Conservation (phyloP, 2,113 vertebrate species). For the Trematomus loennbergii region DNA sequence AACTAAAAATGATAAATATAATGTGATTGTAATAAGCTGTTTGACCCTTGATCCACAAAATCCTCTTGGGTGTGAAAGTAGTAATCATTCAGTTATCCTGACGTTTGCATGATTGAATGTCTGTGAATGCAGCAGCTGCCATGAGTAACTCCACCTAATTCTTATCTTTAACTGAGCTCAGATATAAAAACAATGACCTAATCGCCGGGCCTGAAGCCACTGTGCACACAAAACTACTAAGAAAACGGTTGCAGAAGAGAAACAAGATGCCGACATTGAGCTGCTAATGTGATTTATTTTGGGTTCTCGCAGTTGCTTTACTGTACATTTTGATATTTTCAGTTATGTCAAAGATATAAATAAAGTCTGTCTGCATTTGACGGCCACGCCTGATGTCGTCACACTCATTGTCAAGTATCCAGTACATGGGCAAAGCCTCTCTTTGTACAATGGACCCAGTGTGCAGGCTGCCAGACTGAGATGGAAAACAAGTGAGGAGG, state of each 20-base stretch:
- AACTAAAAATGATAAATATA: not conserved
- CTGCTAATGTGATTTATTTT: not conserved
- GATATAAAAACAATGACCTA: slow-evolving; percentile 47
- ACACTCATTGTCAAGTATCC: slow-evolving; percentile 41
- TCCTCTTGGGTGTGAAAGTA: not conserved
- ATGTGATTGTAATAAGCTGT: not conserved
- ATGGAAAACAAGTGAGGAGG: slow-evolving; percentile 66
- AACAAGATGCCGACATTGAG: not conserved
- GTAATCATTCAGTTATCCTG: not conserved
- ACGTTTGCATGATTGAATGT: slow-evolving; percentile 21
- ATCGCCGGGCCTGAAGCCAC: slow-evolving; percentile 12
- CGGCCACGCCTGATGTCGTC: slow-evolving; percentile 33
- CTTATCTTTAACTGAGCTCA: slow-evolving; percentile 40
- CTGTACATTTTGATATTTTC: not conserved
- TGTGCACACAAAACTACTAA: slow-evolving; percentile 7
- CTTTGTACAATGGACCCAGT: slow-evolving; percentile 59
- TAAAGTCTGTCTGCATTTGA: slow-evolving; percentile 14
- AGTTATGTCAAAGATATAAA: not conserved
- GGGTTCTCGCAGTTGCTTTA: not conserved
- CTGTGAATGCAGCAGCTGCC: slow-evolving; percentile 26
- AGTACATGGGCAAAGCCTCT: slow-evolving; percentile 19
- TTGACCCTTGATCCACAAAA: not conserved
- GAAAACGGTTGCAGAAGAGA: not conserved
- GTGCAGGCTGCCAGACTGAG: slow-evolving; percentile 47
- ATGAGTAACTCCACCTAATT: slow-evolving; percentile 14